These are phyloP conservation scores for Metellina segmentata DNA, from an alignment of 2,888 invertebrate species.

Conservation along the genomic window DNA sequence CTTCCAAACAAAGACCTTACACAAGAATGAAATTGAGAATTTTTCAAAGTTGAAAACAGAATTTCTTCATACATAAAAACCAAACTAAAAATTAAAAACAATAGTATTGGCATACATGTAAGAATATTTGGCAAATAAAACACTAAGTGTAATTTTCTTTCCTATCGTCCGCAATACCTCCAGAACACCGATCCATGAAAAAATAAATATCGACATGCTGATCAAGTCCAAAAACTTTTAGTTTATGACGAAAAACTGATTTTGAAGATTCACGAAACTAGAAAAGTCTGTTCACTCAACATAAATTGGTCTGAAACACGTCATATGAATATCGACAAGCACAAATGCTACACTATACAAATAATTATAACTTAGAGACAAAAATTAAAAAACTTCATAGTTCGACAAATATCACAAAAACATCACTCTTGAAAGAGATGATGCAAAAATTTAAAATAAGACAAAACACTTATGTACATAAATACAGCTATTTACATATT, in stretches of 20 bases:
- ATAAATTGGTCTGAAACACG: conserved; percentile 63
- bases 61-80: neutral
- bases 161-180: neutral
- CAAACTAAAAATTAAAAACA: neutral
- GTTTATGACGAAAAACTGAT: neutral
- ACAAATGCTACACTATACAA: conserved; percentile 55
- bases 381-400: conserved; percentile 27
- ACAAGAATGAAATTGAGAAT: conserved; percentile 13
- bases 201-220: conserved; percentile 67
- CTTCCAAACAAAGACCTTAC: neutral
- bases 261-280: conserved; percentile 2
- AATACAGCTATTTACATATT: conserved; percentile 70
- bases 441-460: conserved; percentile 69
- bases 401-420: conserved; percentile 70
- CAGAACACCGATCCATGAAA: conserved; percentile 52
- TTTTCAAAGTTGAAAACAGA: conserved; percentile 27
- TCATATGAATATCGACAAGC: conserved; percentile 39
- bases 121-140: conserved; percentile 23
- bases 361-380: conserved; percentile 55
- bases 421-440: conserved; percentile 57
- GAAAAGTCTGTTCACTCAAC: conserved; percentile 28
- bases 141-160: neutral
- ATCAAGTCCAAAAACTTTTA: neutral
- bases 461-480: conserved; percentile 44
- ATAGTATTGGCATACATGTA: neutral